These are phyloP conservation scores for Microplitis mediator DNA, from an alignment of 1,140 invertebrate species.

Conservation along the genomic window DNA sequence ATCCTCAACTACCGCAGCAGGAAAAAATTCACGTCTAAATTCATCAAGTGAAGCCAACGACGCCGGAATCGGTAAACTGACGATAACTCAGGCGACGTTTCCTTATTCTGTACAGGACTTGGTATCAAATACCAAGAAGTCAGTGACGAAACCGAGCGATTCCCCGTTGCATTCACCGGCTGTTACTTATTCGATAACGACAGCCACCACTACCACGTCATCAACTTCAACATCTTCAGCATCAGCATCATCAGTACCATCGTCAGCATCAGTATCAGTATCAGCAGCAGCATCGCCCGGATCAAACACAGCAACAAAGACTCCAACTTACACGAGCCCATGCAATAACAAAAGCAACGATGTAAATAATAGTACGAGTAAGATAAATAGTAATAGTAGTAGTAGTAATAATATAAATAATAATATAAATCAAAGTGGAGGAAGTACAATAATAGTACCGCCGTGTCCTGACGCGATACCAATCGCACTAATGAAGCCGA, in stretches of 20 bases:
- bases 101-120: slow-evolving; percentile 55
- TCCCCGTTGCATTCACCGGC: background rate
- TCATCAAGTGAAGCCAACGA: too few species aligned
- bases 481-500: slow-evolving; percentile 55
- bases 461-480: slow-evolving; percentile 59
- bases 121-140: slow-evolving; percentile 48
- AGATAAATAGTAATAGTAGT: background rate
- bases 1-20: too few species aligned
- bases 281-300: too few species aligned
- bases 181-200: background rate
- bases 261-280: background rate
- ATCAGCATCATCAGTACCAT: background rate
- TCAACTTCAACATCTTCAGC: background rate
- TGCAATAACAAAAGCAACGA: too few species aligned
- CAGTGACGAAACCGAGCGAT: slow-evolving; percentile 7
- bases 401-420: background rate
- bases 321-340: background rate
- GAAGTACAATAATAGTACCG: slow-evolving; percentile 38
- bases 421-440: slow-evolving; percentile 12
- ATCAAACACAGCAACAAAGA: background rate
- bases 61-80: too few species aligned
- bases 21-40: too few species aligned
- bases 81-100: slow-evolving; percentile 15
- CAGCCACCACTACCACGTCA: background rate
- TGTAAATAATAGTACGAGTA: background rate